Conservation (phyloP, 2,797 vertebrate genomes). For the Erpetoichthys calabaricus region DNA sequence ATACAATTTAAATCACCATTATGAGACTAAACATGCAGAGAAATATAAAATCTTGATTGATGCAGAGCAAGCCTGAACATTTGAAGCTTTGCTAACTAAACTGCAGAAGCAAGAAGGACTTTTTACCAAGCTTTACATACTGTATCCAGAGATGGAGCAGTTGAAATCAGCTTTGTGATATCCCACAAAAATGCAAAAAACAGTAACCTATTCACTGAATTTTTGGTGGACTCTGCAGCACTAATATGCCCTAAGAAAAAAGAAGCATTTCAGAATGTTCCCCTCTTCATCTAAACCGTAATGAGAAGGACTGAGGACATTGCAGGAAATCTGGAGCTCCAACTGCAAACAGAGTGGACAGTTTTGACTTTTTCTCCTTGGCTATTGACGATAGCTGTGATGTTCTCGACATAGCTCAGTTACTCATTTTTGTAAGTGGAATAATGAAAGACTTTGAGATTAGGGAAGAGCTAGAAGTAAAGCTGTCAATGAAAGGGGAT, state of each 20-base stretch:
- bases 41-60: neutral
- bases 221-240: conserved; percentile 5
- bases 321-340: no score
- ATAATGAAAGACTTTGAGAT: no score
- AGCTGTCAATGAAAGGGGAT: no score
- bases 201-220: conserved; percentile 3
- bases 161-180: conserved; percentile 2
- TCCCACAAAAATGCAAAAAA: neutral
- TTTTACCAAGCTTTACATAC: conserved; percentile 6
- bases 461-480: no score
- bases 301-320: no score
- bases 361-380: no score
- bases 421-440: no score
- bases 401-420: no score
- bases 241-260: neutral
- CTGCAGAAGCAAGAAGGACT: conserved; percentile 6
- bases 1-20: conserved; percentile 4
- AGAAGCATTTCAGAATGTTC: neutral
- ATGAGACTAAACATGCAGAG: neutral
- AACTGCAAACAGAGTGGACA: no score
- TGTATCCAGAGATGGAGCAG: conserved; percentile 1
- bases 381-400: no score
- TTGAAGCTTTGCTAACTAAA: neutral
- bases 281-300: neutral
- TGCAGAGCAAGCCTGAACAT: neutral